Percentiles rank a stretch among this genome's conserved stretches.
Conservation (phyloP, 2,113 vertebrate species). For the Hystrix brachyura region DNA sequence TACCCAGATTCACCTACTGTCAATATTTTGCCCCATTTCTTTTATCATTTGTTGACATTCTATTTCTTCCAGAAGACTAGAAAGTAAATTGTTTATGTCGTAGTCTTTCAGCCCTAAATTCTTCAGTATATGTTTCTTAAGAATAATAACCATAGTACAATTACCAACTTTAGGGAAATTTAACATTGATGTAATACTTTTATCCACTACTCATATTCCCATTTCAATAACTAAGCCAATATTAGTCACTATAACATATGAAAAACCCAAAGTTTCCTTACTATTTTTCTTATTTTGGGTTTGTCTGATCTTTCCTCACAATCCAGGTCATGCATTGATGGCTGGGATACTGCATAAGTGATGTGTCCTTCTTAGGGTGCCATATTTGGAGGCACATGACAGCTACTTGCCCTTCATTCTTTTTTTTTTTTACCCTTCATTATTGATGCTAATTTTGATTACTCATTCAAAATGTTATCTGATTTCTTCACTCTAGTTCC, state of each 20-base stretch:
- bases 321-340: slow-evolving; percentile 4
- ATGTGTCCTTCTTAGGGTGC: not conserved
- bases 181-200: not conserved
- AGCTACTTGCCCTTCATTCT: not conserved
- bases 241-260: not conserved
- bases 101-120: slow-evolving; percentile 5
- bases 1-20: not conserved
- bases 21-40: slow-evolving; percentile 50
- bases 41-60: slow-evolving; percentile 47
- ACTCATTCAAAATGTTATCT: not conserved
- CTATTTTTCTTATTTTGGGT: slow-evolving; percentile 17
- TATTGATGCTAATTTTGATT: slow-evolving; percentile 52
- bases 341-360: not conserved
- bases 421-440: not conserved
- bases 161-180: slow-evolving; percentile 48
- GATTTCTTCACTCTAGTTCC: slow-evolving; percentile 35
- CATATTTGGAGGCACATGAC: not conserved
- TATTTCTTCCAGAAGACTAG: slow-evolving; percentile 33
- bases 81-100: slow-evolving; percentile 16
- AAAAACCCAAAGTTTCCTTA: not conserved
- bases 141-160: not conserved
- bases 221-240: slow-evolving; percentile 22
- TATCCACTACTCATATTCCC: slow-evolving; percentile 42
- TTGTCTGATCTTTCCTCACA: slow-evolving; percentile 41
- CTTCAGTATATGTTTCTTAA: slow-evolving; percentile 45